Evolutionary conservation across 2,888 invertebrate species (phyloP).

Genomic region (Andrena fulva): DNA sequence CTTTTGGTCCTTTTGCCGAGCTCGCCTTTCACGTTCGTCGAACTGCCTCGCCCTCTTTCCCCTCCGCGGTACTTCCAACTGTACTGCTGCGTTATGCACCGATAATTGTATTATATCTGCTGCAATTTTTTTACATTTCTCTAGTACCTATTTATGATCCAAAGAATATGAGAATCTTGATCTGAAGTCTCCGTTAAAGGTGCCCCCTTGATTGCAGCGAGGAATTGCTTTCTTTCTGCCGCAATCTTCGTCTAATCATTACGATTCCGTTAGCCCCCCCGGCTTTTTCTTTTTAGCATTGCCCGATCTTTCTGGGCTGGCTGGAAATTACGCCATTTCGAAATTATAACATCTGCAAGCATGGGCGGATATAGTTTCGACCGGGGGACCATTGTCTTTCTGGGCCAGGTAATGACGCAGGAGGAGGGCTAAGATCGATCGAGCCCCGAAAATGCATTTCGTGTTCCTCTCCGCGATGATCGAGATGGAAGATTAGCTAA

Average conservation of each 20-base stretch:
- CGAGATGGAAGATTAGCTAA: conserved; percentile 65
- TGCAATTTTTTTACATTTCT: too few relatives aligned
- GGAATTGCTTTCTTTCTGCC: neutral
- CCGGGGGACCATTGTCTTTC: conserved; percentile 67
- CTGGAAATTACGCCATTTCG: conserved; percentile 78
- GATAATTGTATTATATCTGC: too few relatives aligned
- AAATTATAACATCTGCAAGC: conserved; percentile 83
- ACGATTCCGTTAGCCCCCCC: conserved; percentile 1
- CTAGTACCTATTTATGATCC: neutral
- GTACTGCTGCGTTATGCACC: too few relatives aligned
- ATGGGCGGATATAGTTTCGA: conserved; percentile 63
- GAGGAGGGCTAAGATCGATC: conserved; percentile 62
- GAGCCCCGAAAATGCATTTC: conserved; percentile 60
- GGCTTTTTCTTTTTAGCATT: conserved; percentile 33
- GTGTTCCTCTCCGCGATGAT: conserved; percentile 48
- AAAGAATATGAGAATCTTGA: too few relatives aligned
- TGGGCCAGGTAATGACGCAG: conserved; percentile 64
- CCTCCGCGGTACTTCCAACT: neutral
- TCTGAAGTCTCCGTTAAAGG: neutral
- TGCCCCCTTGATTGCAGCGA: neutral
- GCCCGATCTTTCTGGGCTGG: conserved; percentile 54
- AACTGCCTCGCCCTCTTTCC: neutral
- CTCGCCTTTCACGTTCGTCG: conserved; percentile 26
- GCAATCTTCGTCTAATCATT: conserved; percentile 19
- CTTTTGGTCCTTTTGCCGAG: conserved; percentile 45